These are phyloP conservation scores for Quadriops clusia DNA, from an alignment of 2,888 invertebrate species.

Conservation along the genomic window DNA sequence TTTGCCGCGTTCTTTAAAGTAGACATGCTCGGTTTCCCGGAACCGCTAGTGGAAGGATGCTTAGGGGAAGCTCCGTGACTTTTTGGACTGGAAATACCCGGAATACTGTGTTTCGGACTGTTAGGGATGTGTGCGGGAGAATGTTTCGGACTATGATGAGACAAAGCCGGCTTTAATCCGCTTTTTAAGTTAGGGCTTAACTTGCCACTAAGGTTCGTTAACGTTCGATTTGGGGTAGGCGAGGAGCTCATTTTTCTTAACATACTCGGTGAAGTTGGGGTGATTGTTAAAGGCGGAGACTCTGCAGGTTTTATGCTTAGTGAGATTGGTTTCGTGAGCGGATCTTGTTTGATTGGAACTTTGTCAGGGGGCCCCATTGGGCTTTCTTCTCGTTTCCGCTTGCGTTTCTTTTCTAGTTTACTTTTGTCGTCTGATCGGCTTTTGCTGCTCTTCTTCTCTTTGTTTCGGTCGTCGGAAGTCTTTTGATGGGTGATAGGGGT, in stretches of 20 bases:
- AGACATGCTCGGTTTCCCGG: conserved; percentile 84
- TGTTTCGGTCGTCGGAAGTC: conserved; percentile 30
- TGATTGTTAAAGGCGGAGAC: conserved; percentile 43
- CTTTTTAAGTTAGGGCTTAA: conserved; percentile 45
- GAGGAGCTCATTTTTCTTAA: conserved; percentile 61
- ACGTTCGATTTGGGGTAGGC: conserved; percentile 53
- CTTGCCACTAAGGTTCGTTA: conserved; percentile 47
- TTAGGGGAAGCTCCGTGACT: conserved; percentile 73
- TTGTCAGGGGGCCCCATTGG: conserved; percentile 78
- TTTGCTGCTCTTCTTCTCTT: conserved; percentile 38
- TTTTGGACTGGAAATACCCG: conserved; percentile 64
- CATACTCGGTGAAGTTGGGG: conserved; percentile 55
- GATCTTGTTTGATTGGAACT: conserved; percentile 60
- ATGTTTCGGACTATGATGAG: conserved; percentile 59
- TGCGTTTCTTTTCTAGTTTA: conserved; percentile 54
- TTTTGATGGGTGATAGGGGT: conserved; percentile 60
- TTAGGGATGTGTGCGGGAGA: conserved; percentile 55
- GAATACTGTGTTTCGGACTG: conserved; percentile 58
- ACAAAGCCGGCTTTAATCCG: conserved; percentile 40
- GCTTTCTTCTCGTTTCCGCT: conserved; percentile 66
- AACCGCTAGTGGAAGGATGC: conserved; percentile 54
- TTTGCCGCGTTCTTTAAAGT: conserved; percentile 69
- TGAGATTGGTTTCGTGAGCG: conserved; percentile 57
- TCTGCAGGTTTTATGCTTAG: conserved; percentile 59
- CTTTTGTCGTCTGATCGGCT: conserved; percentile 36